Evolutionary conservation across 30 jellyfish, hydroid and myxozoan genomes (phyloP), one percentile per base, ranked within the genome.

Genomic region (Morbakka virulenta): DNA sequence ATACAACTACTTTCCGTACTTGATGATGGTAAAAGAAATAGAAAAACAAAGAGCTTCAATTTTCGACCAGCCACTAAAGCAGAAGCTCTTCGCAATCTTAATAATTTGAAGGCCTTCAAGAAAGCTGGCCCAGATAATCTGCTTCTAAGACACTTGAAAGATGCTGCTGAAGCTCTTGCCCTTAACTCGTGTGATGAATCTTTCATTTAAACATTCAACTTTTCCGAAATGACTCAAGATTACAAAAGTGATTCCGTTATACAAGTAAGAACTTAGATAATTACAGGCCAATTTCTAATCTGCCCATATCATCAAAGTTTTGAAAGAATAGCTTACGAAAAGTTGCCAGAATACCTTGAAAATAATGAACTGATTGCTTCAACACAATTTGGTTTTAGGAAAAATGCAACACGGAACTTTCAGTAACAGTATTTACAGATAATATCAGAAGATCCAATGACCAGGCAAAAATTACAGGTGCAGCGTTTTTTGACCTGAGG

Each of bases 311-410:
- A 4, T 72, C 84, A 49, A 72, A 72, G 29, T 25, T 72, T 72
- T 51, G 84, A 72, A 28, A 72, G 76, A 63, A 20, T 72, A 1
- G 84, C 75, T 27, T 72, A 72, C 84, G 84, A 72, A 72, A 72
- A 72, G 75, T 12, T 48, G 4, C 67, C 86, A 74, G 86, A 74
- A 32, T 53, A 74, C 62, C 28, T 50, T 26, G 86, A 50, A 74
- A 74, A 52, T 29, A 74, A 74, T 51, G 34, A 69, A 0, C 84
- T 50, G 35, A 28, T 66, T 14, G 31, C 73, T 3, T 14, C 76
- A 80, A 21, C 35, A 2, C 84, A 80, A 47, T 80, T 50, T 80
- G 91, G 91, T 29, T 80, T 80, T 80, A 80, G 90, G 52, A 79
- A 65, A 67, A 30, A 11, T 57, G 34, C 28, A 50, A 33, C 85